phyloP scores from a whole-genome alignment of 2,113 vertebrate species.

The Aegotheles bennettii region DNA sequence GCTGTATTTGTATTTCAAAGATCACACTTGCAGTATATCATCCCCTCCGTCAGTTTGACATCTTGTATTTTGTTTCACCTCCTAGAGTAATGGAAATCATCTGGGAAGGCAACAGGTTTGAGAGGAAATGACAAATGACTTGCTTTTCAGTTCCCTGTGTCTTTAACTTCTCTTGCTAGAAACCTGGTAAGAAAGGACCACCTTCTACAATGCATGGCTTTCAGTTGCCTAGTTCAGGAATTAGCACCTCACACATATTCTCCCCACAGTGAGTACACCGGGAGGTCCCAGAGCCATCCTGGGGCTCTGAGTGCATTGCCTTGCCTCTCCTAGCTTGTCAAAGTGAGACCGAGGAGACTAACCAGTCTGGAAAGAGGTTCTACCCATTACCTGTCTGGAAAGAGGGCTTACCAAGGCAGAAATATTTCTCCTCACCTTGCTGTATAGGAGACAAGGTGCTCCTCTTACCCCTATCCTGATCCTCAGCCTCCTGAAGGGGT shows the following conservation, averaged over 20 bases:
- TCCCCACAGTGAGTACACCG: not conserved
- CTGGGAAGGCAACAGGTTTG: not conserved
- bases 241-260: not conserved
- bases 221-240: not conserved
- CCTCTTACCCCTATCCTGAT: not conserved
- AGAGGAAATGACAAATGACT: not conserved
- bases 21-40: not conserved
- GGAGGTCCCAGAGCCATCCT: not conserved
- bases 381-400: not conserved
- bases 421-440: not conserved
- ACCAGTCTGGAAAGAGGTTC: not conserved
- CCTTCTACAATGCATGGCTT: not conserved
- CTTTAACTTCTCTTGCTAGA: not conserved
- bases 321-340: not conserved
- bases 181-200: not conserved
- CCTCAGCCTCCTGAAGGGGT: not conserved
- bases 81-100: not conserved
- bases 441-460: not conserved
- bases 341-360: not conserved
- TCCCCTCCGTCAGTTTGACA: constrained; percentile 5
- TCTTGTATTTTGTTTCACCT: constrained; percentile 27
- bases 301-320: not conserved
- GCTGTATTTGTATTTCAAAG: too few relatives aligned
- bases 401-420: not conserved
- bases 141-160: not conserved